Base-by-base conservation (phyloP, 2,888 invertebrate species). In the Pyrochroa serraticornis region DNA sequence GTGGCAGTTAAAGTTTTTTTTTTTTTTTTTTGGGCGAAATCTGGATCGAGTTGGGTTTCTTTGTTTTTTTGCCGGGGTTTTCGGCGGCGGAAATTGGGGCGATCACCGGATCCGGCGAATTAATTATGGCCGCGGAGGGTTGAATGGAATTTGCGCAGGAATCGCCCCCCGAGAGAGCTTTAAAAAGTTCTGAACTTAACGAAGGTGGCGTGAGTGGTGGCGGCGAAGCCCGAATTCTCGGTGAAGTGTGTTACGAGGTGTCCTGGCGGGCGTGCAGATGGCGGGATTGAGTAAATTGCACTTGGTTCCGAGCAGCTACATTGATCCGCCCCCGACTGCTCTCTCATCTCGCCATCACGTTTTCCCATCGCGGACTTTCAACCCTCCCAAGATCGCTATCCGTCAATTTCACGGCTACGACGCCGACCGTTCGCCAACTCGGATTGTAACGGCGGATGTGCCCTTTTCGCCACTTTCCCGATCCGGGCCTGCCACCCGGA, bases 181-280 rank as follows among this genome's bases (percentile, higher is more conserved):
- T 45, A 57, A 57, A 57, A 57, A 51, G 44, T 38, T 49, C 34
- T 44, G 56, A 56, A 56, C 36, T 56, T 56, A 43, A 49, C 50
- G 44, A 43, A 56, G 56, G 56, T 50, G 45, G 50, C 56, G 49
- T 50, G 49, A 53, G 50, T 35, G 41, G 36, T 22, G 22, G 54
- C 37, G 31, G 54, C 47, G 33, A 48, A 44, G 14, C 45, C 43
- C 42, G 58, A 55, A 61, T 58, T 55, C 61, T 47, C 58, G 53
- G 49, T 57, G 59, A 63, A 63, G 60, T 64, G 63, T 64, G 67
- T 66, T 62, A 60, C 58, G 57, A 64, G 66, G 58, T 67, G 63
- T 59, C 60, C 65, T 64, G 58, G 55, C 58, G 65, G 61, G 59
- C 62, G 55, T 60, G 55, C 65, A 65, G 65, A 62, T 62, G 62